Evolutionary conservation across 1,140 invertebrate species (phyloP), one percentile per base, ranked within the genome.

Genomic region (Gonioctena quinquepunctata): DNA sequence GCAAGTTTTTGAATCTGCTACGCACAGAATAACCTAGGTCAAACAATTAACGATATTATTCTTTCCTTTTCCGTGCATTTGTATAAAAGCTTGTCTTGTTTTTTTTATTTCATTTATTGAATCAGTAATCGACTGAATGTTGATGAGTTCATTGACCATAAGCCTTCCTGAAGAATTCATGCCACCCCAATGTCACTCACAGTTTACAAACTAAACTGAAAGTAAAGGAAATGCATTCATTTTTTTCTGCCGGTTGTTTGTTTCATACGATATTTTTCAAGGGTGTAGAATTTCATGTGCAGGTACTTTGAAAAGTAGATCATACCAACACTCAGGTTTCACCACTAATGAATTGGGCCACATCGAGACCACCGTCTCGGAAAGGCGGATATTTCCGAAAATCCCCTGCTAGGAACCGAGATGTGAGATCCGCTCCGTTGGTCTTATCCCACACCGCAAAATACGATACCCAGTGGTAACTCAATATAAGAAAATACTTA

Each of bases 401-500:
- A 33, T 18, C 2, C 16, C 11, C 33, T 42, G 11, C 11, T 3
- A 42, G 8, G 8, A 42, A 3, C 33, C 16, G 11, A 42, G 16
- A 42, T 11, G 16, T n/a, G 16, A n/a, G 33, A n/a, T 42, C 59
- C 59, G 59, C 59, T 61, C n/a, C 3, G 28, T 61, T 16, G 16
- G 1, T 16, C 25, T 42, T 16, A 65, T 6, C 27, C 16, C 13
- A 26, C 22, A 66, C 63, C 63, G 63, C 63, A 66, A 66, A 62
- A 66, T 54, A n/a, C 27, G 63, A 66, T 66, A 66, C 27, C 63
- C 63, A 21, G 63, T 54, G 27, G 63, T 66, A 66, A 66, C 63
- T 54, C 23, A 54, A 66, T 66, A 66, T 66, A 54, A 64, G 22
- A 66, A 66, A 66, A 66, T 49, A 66, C 63, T n/a, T 66, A 54